A percentile compares a stretch with the other conserved stretches of the same genome.
phyloP scores from a whole-genome alignment of 2,113 vertebrate genomes.

The Anseranas semipalmata region DNA sequence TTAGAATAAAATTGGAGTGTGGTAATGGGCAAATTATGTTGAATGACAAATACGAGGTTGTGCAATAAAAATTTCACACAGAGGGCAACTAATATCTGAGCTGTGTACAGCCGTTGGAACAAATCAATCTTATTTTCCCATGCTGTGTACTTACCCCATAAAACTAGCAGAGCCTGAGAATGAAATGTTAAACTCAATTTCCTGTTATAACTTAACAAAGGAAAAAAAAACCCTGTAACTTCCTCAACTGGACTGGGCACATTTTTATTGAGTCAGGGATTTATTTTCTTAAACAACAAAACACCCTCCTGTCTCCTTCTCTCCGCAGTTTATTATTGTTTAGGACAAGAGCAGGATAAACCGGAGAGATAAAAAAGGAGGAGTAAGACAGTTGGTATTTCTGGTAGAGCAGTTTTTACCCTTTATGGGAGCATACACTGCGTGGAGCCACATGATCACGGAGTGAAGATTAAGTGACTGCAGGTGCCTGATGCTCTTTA shows the following conservation, averaged over 20 bases:
- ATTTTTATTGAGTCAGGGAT: background rate
- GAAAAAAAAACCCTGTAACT: background rate
- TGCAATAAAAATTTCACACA: background rate
- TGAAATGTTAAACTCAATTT: background rate
- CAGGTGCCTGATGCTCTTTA: background rate
- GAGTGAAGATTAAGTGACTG: background rate
- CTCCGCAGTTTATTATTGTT: background rate
- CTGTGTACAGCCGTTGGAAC: background rate
- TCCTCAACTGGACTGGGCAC: background rate
- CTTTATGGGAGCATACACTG: background rate
- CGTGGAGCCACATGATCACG: accelerated
- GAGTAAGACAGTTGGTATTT: background rate
- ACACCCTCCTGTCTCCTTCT: background rate
- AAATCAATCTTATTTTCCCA: background rate
- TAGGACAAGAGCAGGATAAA: background rate
- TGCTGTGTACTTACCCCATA: background rate
- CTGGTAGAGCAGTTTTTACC: background rate
- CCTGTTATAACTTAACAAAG: background rate
- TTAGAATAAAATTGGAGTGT: background rate
- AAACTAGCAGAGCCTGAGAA: background rate
- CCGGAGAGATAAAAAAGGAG: background rate
- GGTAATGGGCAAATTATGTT: background rate
- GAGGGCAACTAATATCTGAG: background rate
- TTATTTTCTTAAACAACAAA: background rate
- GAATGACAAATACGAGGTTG: background rate